A percentile compares a stretch with the other conserved stretches of the same genome.
phyloP scores from a whole-genome alignment of 2,797 vertebrate species.

The Sebastiscus tertius region DNA sequence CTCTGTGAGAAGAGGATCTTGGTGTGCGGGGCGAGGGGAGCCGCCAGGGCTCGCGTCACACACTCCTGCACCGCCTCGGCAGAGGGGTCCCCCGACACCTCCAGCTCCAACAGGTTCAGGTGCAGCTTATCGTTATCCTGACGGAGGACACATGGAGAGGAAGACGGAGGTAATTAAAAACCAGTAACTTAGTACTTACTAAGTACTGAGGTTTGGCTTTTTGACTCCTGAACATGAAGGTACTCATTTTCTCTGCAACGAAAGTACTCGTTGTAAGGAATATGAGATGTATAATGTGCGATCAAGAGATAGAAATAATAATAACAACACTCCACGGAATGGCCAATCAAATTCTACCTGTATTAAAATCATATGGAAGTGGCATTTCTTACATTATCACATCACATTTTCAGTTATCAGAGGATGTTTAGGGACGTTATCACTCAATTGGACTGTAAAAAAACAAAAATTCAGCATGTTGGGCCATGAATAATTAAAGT shows the following conservation, averaged over 20 bases:
- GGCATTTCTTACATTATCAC: background rate
- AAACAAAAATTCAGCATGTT: background rate
- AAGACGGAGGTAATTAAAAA: background rate
- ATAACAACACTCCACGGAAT: background rate
- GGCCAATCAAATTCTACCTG: background rate
- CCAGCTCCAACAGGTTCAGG: constrained; percentile 88
- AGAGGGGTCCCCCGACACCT: constrained; percentile 82
- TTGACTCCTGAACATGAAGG: background rate
- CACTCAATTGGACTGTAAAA: background rate
- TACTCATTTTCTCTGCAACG: background rate
- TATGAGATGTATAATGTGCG: background rate
- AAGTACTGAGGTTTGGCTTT: background rate
- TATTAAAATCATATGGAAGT: background rate
- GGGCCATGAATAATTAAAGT: background rate
- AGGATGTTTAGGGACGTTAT: background rate
- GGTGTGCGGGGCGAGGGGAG: constrained; percentile 81
- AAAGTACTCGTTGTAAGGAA: background rate
- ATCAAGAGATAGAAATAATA: background rate
- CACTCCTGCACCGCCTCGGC: constrained; percentile 84
- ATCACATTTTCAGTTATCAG: background rate
- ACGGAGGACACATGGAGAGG: background rate
- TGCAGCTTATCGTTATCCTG: constrained; percentile 89
- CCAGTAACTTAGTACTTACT: too few species aligned
- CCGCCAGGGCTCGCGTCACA: constrained; percentile 84
- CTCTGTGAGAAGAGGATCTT: constrained; percentile 88